phyloP scores from a whole-genome alignment of 2,113 vertebrate species.

The Heteronetta atricapilla region DNA sequence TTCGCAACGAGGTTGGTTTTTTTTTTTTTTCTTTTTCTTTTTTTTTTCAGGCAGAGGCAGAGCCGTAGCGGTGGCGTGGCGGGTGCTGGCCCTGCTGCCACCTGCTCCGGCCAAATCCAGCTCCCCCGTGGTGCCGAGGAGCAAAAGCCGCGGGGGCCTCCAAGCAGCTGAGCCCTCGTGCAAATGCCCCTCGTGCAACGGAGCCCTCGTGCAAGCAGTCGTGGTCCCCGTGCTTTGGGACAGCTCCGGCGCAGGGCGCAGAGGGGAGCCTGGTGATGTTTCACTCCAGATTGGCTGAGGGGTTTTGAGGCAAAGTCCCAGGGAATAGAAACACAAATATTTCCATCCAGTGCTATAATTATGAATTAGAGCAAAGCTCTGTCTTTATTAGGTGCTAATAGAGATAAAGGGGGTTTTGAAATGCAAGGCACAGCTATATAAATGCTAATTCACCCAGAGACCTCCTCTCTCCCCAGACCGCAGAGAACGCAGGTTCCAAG shows the following conservation, averaged over 20 bases:
- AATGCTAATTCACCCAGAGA: constrained; percentile 76
- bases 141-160: neutral
- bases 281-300: neutral
- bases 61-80: neutral
- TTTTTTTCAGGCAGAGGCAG: neutral
- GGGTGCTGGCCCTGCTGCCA: neutral
- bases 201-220: fast-evolving
- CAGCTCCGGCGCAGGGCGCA: fast-evolving
- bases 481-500: neutral
- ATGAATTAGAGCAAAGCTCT: constrained; percentile 55
- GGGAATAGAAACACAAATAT: constrained; percentile 58
- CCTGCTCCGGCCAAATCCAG: neutral
- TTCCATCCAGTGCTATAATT: constrained; percentile 58
- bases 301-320: constrained; percentile 11
- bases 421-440: constrained; percentile 68
- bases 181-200: neutral
- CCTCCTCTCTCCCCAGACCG: constrained; percentile 24
- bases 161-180: neutral
- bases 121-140: neutral
- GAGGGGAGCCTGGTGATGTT: neutral
- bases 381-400: constrained; percentile 77
- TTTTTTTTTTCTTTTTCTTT: neutral
- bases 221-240: neutral
- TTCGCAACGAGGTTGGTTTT: constrained; percentile 39
- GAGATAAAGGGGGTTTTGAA: constrained; percentile 72